Evolutionary conservation across 2,888 invertebrate species (phyloP).

Genomic region (Autographa gamma): DNA sequence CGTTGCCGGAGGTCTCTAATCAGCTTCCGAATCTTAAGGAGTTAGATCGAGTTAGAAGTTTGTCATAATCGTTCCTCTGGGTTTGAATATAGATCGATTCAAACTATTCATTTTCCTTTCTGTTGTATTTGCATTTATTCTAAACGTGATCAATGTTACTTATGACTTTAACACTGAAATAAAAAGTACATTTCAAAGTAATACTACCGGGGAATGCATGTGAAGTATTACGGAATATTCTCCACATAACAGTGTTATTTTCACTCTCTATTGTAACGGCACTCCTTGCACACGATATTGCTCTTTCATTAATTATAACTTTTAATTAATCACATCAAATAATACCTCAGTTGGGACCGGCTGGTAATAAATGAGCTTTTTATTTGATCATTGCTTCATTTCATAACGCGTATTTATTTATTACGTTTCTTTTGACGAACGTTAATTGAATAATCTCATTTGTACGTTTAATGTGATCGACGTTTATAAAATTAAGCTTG

Average conservation of each 20-base stretch:
- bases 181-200: slow-evolving; percentile 35
- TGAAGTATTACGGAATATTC: slow-evolving; percentile 53
- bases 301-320: slow-evolving; percentile 78
- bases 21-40: slow-evolving; percentile 73
- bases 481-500: slow-evolving; percentile 15
- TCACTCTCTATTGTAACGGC: slow-evolving; percentile 48
- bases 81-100: slow-evolving; percentile 52
- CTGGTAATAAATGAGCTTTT: slow-evolving; percentile 71
- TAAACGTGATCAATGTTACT: background rate
- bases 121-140: slow-evolving; percentile 1
- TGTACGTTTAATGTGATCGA: slow-evolving; percentile 27
- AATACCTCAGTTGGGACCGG: slow-evolving; percentile 66
- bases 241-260: slow-evolving; percentile 45
- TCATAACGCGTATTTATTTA: slow-evolving; percentile 54
- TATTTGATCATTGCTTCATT: slow-evolving; percentile 68
- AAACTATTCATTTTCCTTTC: slow-evolving; percentile 19
- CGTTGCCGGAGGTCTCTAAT: slow-evolving; percentile 67
- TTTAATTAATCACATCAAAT: slow-evolving; percentile 80
- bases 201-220: slow-evolving; percentile 47
- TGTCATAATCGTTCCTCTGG: slow-evolving; percentile 58
- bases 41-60: slow-evolving; percentile 78
- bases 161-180: slow-evolving; percentile 29
- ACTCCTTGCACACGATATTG: slow-evolving; percentile 67
- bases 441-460: slow-evolving; percentile 45
- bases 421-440: slow-evolving; percentile 44